Percentiles rank a stretch among this genome's conserved stretches.
These are phyloP conservation scores for Hydrotaea diabolus DNA, from an alignment of 2,888 invertebrate species.

Conservation along the genomic window DNA sequence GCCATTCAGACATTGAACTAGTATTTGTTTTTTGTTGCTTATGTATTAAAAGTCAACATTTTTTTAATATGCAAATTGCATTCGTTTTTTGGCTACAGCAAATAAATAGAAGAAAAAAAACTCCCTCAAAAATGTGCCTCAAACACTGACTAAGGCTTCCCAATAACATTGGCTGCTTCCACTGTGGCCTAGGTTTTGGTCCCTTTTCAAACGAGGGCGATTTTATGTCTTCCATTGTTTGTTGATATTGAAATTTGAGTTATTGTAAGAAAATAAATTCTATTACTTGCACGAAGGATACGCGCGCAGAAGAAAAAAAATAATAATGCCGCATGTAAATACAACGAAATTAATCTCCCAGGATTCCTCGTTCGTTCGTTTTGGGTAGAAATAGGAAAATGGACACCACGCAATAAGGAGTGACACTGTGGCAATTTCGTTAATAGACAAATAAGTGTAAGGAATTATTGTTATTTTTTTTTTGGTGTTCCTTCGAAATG, in stretches of 20 bases:
- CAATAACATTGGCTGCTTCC: neutral
- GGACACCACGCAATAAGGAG: neutral
- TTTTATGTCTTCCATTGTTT: neutral
- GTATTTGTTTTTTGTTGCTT: constrained; percentile 36
- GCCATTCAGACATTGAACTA: constrained; percentile 40
- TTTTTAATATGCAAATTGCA: constrained; percentile 56
- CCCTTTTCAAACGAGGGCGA: neutral
- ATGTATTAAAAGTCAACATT: constrained; percentile 51
- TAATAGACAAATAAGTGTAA: constrained; percentile 21
- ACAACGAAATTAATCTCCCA: constrained; percentile 64
- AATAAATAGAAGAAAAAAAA: neutral
- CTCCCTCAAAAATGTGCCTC: neutral
- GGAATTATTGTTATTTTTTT: constrained; percentile 21
- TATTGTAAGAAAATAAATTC: constrained; percentile 66
- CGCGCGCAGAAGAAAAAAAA: neutral
- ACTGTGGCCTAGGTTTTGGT: neutral
- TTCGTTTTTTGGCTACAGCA: neutral
- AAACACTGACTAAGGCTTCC: neutral
- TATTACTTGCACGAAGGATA: constrained; percentile 46
- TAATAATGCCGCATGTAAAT: constrained; percentile 50
- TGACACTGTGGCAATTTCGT: constrained; percentile 19
- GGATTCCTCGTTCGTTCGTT: constrained; percentile 44
- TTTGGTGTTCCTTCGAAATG: neutral
- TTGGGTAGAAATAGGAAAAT: neutral
- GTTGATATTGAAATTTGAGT: constrained; percentile 57